Evolutionary conservation across 2,797 vertebrate genomes (phyloP).

Genomic region (Acipenser ruthenus): DNA sequence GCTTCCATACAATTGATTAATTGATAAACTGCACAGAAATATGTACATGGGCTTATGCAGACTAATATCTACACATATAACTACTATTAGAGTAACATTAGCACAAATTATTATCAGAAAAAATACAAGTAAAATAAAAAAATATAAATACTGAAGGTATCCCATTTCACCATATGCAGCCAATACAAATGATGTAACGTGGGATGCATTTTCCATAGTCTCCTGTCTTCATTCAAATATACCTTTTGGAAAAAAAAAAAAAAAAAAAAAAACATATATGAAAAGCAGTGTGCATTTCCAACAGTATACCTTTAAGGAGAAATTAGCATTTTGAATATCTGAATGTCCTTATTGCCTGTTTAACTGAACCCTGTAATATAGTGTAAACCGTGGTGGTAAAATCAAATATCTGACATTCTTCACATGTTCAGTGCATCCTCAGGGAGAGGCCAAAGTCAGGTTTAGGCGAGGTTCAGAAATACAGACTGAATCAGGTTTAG

Average conservation of each 20-base stretch:
- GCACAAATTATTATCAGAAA: conserved; percentile 11
- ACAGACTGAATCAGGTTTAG: too few relatives aligned
- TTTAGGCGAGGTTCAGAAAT: too few relatives aligned
- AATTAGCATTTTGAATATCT: too few relatives aligned
- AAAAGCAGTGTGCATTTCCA: too few relatives aligned
- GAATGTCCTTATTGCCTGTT: too few relatives aligned
- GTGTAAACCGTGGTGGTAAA: too few relatives aligned
- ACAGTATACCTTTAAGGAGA: too few relatives aligned
- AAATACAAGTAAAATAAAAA: conserved; percentile 4
- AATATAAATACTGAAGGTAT: conserved; percentile 1
- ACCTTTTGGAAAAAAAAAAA: neutral
- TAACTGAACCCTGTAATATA: too few relatives aligned
- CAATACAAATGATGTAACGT: conserved; percentile 20
- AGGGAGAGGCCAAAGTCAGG: too few relatives aligned
- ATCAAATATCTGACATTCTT: too few relatives aligned
- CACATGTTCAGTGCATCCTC: too few relatives aligned
- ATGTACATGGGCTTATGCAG: conserved; percentile 19
- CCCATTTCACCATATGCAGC: conserved; percentile 20
- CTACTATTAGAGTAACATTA: conserved; percentile 7
- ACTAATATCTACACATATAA: conserved; percentile 7
- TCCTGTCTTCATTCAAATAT: neutral
- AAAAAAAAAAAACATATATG: neutral
- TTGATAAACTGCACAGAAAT: conserved; percentile 13
- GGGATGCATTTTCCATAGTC: conserved; percentile 20
- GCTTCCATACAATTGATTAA: conserved; percentile 11